These are phyloP conservation scores for Lymantria dispar DNA, from an alignment of 2,888 invertebrate species.

Conservation along the genomic window DNA sequence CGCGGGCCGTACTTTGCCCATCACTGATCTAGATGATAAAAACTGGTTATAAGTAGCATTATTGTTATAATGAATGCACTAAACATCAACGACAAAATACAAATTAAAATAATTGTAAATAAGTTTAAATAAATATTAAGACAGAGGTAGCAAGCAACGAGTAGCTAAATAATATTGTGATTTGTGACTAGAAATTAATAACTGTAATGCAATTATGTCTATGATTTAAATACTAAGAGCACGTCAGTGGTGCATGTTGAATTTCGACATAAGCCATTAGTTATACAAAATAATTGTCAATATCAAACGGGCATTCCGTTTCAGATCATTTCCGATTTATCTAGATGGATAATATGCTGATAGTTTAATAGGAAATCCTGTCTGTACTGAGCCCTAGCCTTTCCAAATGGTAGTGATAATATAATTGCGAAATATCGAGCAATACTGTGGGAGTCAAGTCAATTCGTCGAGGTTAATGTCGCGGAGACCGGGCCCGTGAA, in stretches of 20 bases:
- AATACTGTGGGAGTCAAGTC: constrained; percentile 38
- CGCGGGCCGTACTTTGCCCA: no score
- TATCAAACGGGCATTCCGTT: constrained; percentile 51
- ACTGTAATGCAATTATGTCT: constrained; percentile 47
- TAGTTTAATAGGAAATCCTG: constrained; percentile 63
- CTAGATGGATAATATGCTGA: constrained; percentile 48
- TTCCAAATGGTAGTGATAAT: constrained; percentile 71
- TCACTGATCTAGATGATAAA: no score
- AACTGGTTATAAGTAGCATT: no score
- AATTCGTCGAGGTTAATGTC: constrained; percentile 30
- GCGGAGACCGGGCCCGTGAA: constrained; percentile 7
- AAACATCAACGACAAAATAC: no score
- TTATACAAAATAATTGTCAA: constrained; percentile 68
- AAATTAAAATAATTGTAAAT: no score
- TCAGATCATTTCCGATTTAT: constrained; percentile 64
- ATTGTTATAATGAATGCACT: no score
- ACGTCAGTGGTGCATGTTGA: constrained; percentile 40
- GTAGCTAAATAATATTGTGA: neutral
- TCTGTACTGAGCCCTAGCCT: constrained; percentile 56
- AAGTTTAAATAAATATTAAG: no score
- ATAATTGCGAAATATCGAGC: constrained; percentile 58
- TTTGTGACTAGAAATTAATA: constrained; percentile 26
- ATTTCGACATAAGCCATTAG: constrained; percentile 57
- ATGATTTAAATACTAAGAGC: constrained; percentile 54
- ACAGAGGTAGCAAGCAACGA: no score